Evolutionary conservation across 2,113 vertebrate species (phyloP), one percentile per base, ranked within the genome.

Genomic region (Mus spicilegus): DNA sequence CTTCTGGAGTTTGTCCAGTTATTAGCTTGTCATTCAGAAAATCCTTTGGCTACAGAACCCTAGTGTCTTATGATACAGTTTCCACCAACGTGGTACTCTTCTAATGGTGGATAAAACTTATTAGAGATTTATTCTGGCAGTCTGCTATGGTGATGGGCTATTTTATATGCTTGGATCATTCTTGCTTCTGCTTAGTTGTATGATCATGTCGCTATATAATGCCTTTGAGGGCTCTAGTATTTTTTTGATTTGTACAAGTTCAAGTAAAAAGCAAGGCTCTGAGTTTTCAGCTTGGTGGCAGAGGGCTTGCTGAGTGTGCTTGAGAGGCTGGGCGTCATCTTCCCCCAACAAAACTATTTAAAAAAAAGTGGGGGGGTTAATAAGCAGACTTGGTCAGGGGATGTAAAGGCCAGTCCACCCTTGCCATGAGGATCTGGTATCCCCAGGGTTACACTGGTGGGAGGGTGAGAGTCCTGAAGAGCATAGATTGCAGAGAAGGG

Each of bases 341-440:
- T 72, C 30, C 22, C 8, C 20, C 67, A 26, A 24, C 24, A 72
- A 49, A 17, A 14, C 42, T 30, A 42, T 42, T 42, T 42, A 42
- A 42, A 42, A 42, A 85, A 26, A n/a, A n/a, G n/a, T n/a, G n/a
- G n/a, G 3, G 7, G 7, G 1, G 3, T 73, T 39, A 7, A 12
- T 56, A 24, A 61, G 86, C 77, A 67, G 54, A 69, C 56, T 36
- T 46, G 46, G 54, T 49, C n/a, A 24, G 36, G 65, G 65, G n/a
- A 11, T 46, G 19, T 6, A n/a, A 1, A 39, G 12, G 7, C 1
- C 22, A 7, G 36, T 58, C 22, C 5, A 1, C 7, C 1, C 3
- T 28, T 54, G 28, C 11, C 6, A 0, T 22, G 30, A 36, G 56
- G 26, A 28, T 20, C 33, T 10, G 3, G 33, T 70, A 19, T 67